A percentile compares a stretch with the other conserved stretches of the same genome.
Conservation (phyloP, 2,797 vertebrate genomes). For the Botia almorhae region DNA sequence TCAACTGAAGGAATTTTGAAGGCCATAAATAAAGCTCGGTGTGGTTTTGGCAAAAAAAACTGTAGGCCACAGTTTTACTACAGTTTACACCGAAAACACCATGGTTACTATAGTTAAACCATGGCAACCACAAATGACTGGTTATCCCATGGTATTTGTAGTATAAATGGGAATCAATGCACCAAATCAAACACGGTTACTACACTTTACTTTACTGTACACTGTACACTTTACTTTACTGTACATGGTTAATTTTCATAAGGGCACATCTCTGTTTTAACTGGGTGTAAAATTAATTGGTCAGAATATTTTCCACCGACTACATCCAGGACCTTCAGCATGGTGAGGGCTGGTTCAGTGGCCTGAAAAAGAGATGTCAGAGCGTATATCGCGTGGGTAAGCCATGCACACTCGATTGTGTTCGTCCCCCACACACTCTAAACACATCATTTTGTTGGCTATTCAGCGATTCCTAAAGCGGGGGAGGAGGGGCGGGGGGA, state of each 20-base stretch:
- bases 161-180: too few species aligned
- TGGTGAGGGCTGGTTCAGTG: background rate
- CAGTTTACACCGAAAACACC: too few species aligned
- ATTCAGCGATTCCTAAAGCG: slow-evolving; percentile 3
- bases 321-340: background rate
- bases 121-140: too few species aligned
- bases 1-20: slow-evolving; percentile 21
- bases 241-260: too few species aligned
- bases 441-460: slow-evolving; percentile 27
- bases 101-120: too few species aligned
- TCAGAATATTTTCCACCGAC: slow-evolving; percentile 10
- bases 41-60: slow-evolving; percentile 26
- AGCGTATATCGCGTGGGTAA: slow-evolving; percentile 29
- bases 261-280: slow-evolving; percentile 20
- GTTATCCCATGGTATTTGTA: too few species aligned
- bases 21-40: slow-evolving; percentile 10
- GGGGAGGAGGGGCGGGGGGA: background rate
- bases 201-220: too few species aligned
- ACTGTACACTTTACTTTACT: too few species aligned
- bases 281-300: slow-evolving; percentile 9
- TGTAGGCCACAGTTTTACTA: background rate
- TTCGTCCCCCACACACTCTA: slow-evolving; percentile 36
- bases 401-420: slow-evolving; percentile 20
- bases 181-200: too few species aligned
- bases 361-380: slow-evolving; percentile 25